Evolutionary conservation across 2,888 invertebrate genomes (phyloP).

Genomic region (Cylindroiulus punctatus): DNA sequence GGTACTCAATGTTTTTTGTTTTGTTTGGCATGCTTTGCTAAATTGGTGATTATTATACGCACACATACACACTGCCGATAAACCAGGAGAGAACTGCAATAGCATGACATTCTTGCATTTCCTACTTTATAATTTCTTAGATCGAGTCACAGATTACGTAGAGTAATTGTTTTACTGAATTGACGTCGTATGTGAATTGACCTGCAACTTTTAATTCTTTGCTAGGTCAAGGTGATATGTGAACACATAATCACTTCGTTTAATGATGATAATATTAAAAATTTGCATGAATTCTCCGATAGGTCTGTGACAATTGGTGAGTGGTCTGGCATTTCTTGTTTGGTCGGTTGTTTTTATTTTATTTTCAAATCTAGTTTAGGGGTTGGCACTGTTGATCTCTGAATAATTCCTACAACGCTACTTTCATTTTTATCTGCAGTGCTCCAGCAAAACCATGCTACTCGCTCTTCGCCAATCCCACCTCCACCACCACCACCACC

Average conservation of each 20-base stretch:
- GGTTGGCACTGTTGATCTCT: background rate
- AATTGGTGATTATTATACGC: background rate
- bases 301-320: background rate
- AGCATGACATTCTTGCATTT: background rate
- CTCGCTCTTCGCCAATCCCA: background rate
- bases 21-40: background rate
- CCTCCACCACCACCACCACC: background rate
- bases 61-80: background rate
- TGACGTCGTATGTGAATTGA: background rate
- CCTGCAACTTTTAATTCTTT: background rate
- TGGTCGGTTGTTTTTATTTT: background rate
- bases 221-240: too few relatives aligned
- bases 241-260: background rate
- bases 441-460: background rate
- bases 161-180: background rate
- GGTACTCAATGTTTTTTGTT: background rate
- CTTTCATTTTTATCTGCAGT: background rate
- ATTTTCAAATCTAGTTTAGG: background rate
- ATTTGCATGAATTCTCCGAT: conserved; percentile 19
- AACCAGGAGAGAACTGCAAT: background rate
- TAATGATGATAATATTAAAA: background rate
- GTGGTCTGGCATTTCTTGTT: background rate
- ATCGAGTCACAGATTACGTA: background rate
- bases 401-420: too few relatives aligned
- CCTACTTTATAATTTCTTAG: background rate